These are phyloP conservation scores for Phoebastria nigripes DNA, from an alignment of 2,797 vertebrate species.

Conservation along the genomic window DNA sequence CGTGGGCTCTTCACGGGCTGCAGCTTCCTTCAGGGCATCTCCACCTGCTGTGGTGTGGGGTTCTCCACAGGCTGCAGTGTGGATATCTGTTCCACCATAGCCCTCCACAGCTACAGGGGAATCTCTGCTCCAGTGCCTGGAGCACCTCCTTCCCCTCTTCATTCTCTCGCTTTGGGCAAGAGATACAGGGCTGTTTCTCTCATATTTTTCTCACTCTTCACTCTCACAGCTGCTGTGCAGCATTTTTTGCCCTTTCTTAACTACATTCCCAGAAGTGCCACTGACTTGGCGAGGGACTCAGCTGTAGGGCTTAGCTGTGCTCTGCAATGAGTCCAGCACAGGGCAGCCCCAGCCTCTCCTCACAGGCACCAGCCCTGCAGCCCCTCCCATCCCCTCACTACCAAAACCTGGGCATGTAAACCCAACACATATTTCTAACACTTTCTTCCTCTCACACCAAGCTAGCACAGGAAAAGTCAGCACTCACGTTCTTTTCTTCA, in stretches of 20 bases:
- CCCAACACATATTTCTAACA: background rate
- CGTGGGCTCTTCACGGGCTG: rapidly evolving
- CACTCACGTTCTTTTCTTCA: background rate
- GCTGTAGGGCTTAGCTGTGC: background rate
- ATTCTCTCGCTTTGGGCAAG: background rate
- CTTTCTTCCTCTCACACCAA: background rate
- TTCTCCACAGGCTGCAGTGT: background rate
- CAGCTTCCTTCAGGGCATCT: background rate
- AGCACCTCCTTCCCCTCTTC: background rate
- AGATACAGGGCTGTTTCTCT: background rate
- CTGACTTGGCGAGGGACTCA: background rate
- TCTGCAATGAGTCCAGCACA: background rate
- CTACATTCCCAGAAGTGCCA: background rate
- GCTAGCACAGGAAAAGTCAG: background rate
- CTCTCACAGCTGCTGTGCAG: background rate
- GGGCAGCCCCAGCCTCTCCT: background rate
- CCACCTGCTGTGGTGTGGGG: background rate
- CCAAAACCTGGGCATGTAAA: background rate
- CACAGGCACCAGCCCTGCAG: background rate
- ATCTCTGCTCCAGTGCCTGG: background rate
- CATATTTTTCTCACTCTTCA: background rate
- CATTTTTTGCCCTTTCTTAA: background rate
- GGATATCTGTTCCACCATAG: background rate
- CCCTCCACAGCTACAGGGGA: background rate
- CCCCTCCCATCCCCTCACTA: background rate